Evolutionary conservation across 2,888 invertebrate species (phyloP).

Genomic region (Leptinotarsa tumamoca): DNA sequence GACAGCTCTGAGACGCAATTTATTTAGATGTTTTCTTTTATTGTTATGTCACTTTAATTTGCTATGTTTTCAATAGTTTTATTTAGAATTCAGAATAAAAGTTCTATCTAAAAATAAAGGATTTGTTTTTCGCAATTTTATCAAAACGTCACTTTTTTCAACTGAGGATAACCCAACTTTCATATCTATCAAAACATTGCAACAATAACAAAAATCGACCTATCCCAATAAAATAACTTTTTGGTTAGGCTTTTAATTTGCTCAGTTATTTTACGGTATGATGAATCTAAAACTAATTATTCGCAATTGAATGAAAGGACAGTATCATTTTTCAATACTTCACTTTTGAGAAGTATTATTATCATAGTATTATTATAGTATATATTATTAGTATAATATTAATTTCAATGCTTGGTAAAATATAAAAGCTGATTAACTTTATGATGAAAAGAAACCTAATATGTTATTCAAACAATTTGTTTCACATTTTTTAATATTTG

Average conservation of each 20-base stretch:
- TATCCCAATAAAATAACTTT: constrained; percentile 39
- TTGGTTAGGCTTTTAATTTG: constrained; percentile 29
- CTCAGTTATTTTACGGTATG: not conserved
- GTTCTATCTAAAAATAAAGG: constrained; percentile 2
- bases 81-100: too few relatives aligned
- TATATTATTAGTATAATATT: too few relatives aligned
- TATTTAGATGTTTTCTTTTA: constrained; percentile 26
- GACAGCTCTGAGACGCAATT: constrained; percentile 59
- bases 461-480: too few relatives aligned
- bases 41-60: constrained; percentile 9
- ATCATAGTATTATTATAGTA: too few relatives aligned
- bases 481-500: too few relatives aligned
- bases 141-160: constrained; percentile 22
- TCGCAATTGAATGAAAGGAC: not conserved
- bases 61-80: not conserved
- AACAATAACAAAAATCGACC: constrained; percentile 38
- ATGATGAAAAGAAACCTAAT: too few relatives aligned
- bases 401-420: too few relatives aligned
- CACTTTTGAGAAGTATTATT: too few relatives aligned
- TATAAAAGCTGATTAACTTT: too few relatives aligned
- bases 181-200: constrained; percentile 35
- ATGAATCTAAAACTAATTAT: not conserved
- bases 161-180: constrained; percentile 41
- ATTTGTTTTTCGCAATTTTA: constrained; percentile 1
- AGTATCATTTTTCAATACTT: too few relatives aligned